Conservation (phyloP, 2,888 invertebrate species). For the Coenonympha arcania region DNA sequence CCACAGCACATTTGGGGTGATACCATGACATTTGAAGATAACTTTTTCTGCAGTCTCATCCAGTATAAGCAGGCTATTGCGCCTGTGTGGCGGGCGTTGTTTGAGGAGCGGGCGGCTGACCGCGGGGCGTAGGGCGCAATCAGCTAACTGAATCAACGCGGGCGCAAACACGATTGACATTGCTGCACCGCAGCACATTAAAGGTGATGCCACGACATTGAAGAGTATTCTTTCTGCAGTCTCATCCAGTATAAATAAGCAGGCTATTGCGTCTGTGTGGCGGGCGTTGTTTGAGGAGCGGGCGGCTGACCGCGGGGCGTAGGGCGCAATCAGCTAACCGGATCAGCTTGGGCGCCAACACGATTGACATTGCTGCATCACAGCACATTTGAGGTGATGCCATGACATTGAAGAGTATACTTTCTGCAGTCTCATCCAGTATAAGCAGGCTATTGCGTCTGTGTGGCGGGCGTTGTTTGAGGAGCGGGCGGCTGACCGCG, state of each 20-base stretch:
- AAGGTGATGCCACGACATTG: too few species aligned
- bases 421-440: constrained; percentile 1
- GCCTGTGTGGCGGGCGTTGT: constrained; percentile 36
- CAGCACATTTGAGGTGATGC: not conserved
- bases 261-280: constrained; percentile 17
- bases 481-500: constrained; percentile 52
- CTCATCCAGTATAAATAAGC: constrained; percentile 9
- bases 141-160: constrained; percentile 67
- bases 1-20: too few species aligned
- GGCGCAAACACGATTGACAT: constrained; percentile 43
- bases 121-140: constrained; percentile 49
- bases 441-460: constrained; percentile 13
- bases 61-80: constrained; percentile 10
- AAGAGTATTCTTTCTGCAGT: too few species aligned
- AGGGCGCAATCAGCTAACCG: constrained; percentile 67
- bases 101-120: constrained; percentile 56
- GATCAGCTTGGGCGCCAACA: constrained; percentile 61
- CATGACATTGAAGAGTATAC: not conserved
- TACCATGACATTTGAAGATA: too few species aligned
- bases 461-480: constrained; percentile 45
- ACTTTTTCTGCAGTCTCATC: constrained; percentile 12
- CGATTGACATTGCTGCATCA: constrained; percentile 50
- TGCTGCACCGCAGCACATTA: too few species aligned
- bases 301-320: constrained; percentile 45
- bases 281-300: constrained; percentile 53